Evolutionary conservation across 2,888 invertebrate species (phyloP).

Genomic region (Aleiodes testaceus): DNA sequence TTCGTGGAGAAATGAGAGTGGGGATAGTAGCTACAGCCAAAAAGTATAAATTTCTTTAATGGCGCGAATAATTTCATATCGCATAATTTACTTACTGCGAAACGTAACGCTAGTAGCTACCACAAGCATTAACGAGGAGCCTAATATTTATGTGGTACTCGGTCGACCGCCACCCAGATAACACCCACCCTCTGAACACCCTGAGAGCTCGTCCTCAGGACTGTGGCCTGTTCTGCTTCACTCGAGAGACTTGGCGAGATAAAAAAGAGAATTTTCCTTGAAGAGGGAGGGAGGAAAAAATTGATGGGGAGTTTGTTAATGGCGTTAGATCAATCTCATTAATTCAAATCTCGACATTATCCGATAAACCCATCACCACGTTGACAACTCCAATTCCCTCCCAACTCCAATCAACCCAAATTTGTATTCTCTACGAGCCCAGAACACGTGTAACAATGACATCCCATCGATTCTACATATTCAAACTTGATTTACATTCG

Average conservation of each 20-base stretch:
- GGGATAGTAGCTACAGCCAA: constrained; percentile 53
- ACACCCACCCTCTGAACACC: constrained; percentile 61
- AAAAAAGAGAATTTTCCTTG: constrained; percentile 54
- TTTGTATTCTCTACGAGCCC: too few relatives aligned
- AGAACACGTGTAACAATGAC: too few relatives aligned
- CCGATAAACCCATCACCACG: too few relatives aligned
- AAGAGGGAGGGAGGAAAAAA: background rate
- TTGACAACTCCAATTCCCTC: too few relatives aligned
- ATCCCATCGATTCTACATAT: too few relatives aligned
- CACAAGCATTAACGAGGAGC: constrained; percentile 73
- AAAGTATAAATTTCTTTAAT: constrained; percentile 74
- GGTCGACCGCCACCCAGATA: constrained; percentile 71
- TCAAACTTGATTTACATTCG: too few relatives aligned
- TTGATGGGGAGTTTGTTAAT: too few relatives aligned
- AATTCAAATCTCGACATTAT: too few relatives aligned
- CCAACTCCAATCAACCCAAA: too few relatives aligned
- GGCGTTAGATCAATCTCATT: too few relatives aligned
- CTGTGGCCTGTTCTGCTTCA: constrained; percentile 47
- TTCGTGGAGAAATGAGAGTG: constrained; percentile 48
- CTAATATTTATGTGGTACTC: constrained; percentile 73
- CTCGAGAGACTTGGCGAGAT: constrained; percentile 53
- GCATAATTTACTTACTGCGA: constrained; percentile 74
- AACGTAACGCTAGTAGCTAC: constrained; percentile 73
- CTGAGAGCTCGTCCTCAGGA: constrained; percentile 43
- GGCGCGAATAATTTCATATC: constrained; percentile 74